phyloP scores from a whole-genome alignment of 2,888 invertebrate species.

The Ornithoptera alexandrae region DNA sequence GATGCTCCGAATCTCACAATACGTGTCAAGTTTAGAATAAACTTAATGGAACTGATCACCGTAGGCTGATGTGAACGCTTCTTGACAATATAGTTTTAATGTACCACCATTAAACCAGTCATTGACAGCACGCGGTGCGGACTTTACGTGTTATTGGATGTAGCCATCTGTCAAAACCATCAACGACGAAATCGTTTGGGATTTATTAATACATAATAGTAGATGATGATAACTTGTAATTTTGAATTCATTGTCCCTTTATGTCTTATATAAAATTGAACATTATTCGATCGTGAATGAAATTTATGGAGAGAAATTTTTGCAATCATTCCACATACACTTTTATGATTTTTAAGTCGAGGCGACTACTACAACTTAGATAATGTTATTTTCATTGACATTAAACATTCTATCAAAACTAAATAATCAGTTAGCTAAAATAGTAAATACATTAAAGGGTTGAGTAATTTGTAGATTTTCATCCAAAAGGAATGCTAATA shows the following conservation, averaged over 20 bases:
- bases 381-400: too few species aligned
- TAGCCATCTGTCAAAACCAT: conserved; percentile 25
- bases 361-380: too few species aligned
- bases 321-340: too few species aligned
- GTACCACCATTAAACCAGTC: conserved; percentile 30
- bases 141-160: conserved; percentile 30
- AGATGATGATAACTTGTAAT: conserved; percentile 18
- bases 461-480: background rate
- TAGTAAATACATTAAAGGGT: background rate
- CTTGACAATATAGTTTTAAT: conserved; percentile 30
- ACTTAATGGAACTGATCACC: conserved; percentile 29
- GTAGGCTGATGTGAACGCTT: conserved; percentile 13
- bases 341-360: too few species aligned
- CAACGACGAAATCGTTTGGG: conserved; percentile 20
- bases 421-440: background rate
- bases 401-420: too few species aligned
- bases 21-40: conserved; percentile 60
- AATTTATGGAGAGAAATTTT: background rate
- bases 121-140: conserved; percentile 32
- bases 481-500: background rate
- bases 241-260: conserved; percentile 18
- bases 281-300: background rate
- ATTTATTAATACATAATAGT: conserved; percentile 27
- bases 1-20: conserved; percentile 65
- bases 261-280: background rate